Percentiles rank a stretch among this genome's conserved stretches.
Conservation (phyloP, 2,797 vertebrate species). For the Hafferia zeledoni region DNA sequence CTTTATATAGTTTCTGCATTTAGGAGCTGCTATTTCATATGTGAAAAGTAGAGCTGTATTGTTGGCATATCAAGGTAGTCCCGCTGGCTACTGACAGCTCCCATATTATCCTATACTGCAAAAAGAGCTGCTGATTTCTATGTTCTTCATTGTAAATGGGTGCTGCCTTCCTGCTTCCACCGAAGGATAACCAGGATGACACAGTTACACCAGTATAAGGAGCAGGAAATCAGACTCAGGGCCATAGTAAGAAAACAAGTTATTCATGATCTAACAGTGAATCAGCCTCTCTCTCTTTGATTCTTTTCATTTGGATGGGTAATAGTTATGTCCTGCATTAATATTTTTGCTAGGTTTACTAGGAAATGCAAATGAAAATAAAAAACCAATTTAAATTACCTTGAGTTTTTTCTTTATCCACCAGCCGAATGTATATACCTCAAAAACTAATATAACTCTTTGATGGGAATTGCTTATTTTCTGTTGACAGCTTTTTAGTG, state of each 20-base stretch:
- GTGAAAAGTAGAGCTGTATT: not conserved
- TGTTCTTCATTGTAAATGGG: not conserved
- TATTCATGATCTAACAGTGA: not conserved
- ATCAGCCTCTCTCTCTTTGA: not conserved
- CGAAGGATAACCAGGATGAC: not conserved
- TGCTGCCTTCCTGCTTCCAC: not conserved
- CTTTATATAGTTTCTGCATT: not conserved
- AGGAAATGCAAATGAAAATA: conserved; percentile 70
- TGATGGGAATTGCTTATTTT: conserved; percentile 80
- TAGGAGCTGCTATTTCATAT: not conserved
- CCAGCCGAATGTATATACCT: conserved; percentile 58
- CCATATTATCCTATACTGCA: not conserved
- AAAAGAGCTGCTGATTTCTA: not conserved
- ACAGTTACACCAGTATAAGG: not conserved
- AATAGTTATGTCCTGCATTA: conserved; percentile 4
- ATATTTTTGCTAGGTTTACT: conserved; percentile 60
- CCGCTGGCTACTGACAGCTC: not conserved
- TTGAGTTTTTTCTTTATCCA: conserved; percentile 53
- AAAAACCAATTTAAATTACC: conserved; percentile 66
- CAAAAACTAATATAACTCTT: conserved; percentile 72
- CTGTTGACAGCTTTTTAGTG: conserved; percentile 82
- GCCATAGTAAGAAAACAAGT: not conserved
- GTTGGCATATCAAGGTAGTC: not conserved
- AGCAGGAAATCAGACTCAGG: not conserved
- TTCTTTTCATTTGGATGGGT: conserved; percentile 3